Percentiles rank a stretch among this genome's conserved stretches.
Evolutionary conservation across 2,113 vertebrate species (phyloP).

Genomic region (Hippocampus abdominalis): DNA sequence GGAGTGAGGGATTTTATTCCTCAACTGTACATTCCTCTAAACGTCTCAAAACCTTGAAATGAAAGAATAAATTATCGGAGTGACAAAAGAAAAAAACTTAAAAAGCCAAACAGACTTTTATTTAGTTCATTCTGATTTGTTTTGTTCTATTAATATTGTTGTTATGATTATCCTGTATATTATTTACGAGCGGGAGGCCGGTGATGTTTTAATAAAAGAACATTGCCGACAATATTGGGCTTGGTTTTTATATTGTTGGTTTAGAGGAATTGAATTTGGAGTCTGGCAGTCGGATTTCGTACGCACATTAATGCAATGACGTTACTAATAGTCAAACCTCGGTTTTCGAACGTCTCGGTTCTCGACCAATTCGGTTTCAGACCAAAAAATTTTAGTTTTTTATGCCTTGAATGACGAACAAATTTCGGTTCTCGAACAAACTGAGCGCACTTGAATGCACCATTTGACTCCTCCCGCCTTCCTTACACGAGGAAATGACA

Average conservation of each 20-base stretch:
- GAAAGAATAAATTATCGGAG: constrained; percentile 42
- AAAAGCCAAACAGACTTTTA: constrained; percentile 37
- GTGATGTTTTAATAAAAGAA: constrained; percentile 71
- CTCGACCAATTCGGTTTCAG: no score
- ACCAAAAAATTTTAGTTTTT: no score
- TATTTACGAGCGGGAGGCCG: constrained; percentile 65
- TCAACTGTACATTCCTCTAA: constrained; percentile 69
- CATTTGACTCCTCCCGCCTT: no score
- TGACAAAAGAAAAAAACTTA: constrained; percentile 33
- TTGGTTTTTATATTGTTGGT: constrained; percentile 15
- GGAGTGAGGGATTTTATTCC: constrained; percentile 26
- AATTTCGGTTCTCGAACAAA: no score
- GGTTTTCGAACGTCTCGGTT: no score
- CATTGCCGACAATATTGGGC: constrained; percentile 11
- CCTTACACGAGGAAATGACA: no score
- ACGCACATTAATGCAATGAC: neutral
- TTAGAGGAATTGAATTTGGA: neutral
- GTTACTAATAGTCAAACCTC: no score
- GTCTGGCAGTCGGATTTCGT: neutral
- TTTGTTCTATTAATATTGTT: constrained; percentile 54
- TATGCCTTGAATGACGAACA: no score
- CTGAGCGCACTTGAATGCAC: no score
- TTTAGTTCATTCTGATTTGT: constrained; percentile 51
- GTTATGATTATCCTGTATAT: constrained; percentile 62
- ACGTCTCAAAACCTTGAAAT: constrained; percentile 56